Base-by-base conservation (phyloP, 2,888 invertebrate species). In the Thera obeliscata region DNA sequence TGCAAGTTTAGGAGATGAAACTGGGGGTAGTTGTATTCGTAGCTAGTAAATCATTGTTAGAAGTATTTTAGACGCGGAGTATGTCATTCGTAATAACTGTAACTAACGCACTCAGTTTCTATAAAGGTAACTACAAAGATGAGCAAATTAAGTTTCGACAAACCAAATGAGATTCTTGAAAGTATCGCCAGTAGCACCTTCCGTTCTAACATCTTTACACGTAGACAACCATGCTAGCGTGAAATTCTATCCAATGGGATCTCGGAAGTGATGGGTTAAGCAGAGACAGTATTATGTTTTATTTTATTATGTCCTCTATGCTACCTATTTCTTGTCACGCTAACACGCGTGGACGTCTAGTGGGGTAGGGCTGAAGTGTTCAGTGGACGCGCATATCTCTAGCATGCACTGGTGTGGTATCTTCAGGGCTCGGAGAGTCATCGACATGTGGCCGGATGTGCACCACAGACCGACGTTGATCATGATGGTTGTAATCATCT, bases 391-490 rank as follows among this genome's bases (percentile, higher is more conserved):
- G 84, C 78, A 94, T 87, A 70, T 94, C 95, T 63, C 94, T 86
- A 12, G 95, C 95, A 77, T 95, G 94, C 0, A 95, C 95, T 2
- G 95, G 95, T 4, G 95, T 95, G 54, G 95, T 94, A 77, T 96
- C 96, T 75, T 96, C 96, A 36, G 96, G 96, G 87, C 96, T 96
- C 1, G 96, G 96, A 78, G 96, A 96, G 78, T 96, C 96, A 67
- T 95, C 95, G 33, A 95, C 84, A 61, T 95, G 95, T 4, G 96
- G 95, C 54, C 96, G 94, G 76, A 96, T 95, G 77, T 95, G 94
- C 0, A 96, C 96, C 11, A 96, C 95, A 50, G 95, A 95, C 72
- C 95, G 93, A 55, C 94, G 91, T 71, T 94, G 93, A 73, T 94
- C 93, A 68, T 94, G 95, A 73, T 94, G 88, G 70, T 84, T 87